Base-by-base conservation (phyloP, 1,140 invertebrate species). In the Pogonognathellus flavescens region DNA sequence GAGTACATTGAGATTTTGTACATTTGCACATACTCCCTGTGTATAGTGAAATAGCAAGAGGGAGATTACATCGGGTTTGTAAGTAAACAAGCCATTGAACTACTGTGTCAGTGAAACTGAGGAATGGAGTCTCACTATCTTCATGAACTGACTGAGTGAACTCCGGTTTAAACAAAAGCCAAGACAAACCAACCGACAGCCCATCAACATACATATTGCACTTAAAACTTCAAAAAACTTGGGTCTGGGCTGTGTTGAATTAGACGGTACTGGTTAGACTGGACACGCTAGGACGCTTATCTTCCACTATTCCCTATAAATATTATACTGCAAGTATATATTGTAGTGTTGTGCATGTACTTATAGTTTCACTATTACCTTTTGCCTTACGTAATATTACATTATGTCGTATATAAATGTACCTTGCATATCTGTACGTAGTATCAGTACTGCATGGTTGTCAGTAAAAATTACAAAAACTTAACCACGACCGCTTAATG, bases 41-140 rank as follows among this genome's bases (percentile, higher is more conserved):
- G n/a, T 41, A 41, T 41, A 41, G 31, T 41, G 31, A 41, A 41
- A 41, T 1, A 41, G n/a, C n/a, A n/a, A n/a, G n/a, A n/a, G n/a
- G 31, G 31, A 14, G 80, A 80, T 80, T 14, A 10, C 22, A 20
- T 53, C 50, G 80, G 53, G 50, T 81, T 55, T 81, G 80, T 81
- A 81, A 81, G 80, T 57, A 81, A 81, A 25, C 80, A 57, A 81
- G 80, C 50, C 80, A 81, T 81, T 81, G 80, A 81, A 81, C 80
- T 81, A 81, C 80, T 81, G 80, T 81, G 80, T 81, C 80, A 81
- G 80, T 81, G 80, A 81, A 81, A 81, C 80, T 81, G 50, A 41
- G 31, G 50, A 81, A 81, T 81, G 50, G 22, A n/a, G 18, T 80
- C 22, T 50, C 76, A 80, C 20, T 25, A 76, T 50, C 41, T 49